Conservation (phyloP, 92 coral and sea anemone genomes). For the Paragorgia papillata region DNA sequence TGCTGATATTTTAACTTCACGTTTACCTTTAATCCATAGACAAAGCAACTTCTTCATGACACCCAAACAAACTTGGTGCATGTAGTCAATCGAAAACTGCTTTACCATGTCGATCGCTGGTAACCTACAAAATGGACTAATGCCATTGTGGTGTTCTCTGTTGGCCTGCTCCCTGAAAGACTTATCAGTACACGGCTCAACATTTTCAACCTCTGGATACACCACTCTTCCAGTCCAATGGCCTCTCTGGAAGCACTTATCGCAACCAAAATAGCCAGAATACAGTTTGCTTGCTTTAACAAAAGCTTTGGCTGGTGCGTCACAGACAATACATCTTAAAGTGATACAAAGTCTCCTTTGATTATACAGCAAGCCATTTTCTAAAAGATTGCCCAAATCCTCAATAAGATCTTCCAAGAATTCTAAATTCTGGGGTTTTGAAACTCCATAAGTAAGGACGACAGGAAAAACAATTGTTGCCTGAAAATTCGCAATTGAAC, state of each 20-base stretch:
- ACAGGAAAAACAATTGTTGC: background rate
- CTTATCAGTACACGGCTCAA: background rate
- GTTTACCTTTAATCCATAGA: background rate
- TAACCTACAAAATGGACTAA: background rate
- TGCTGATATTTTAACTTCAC: background rate
- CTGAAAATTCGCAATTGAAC: background rate
- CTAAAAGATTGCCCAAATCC: no score
- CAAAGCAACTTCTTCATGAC: background rate
- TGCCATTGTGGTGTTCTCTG: background rate
- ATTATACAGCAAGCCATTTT: background rate
- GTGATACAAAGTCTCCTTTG: background rate
- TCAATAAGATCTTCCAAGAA: slow-evolving; percentile 8
- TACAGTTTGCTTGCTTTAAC: background rate
- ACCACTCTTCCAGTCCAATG: background rate
- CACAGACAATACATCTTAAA: background rate
- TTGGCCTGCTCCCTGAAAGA: background rate
- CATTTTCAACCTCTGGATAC: background rate
- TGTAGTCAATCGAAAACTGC: slow-evolving; percentile 1
- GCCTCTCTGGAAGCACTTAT: background rate
- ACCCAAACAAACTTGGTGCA: slow-evolving; percentile 6
- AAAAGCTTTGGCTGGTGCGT: background rate
- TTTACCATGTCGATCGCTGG: background rate
- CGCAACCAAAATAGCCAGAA: background rate
- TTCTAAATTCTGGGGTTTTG: background rate
- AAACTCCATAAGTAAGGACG: background rate